Base-by-base conservation (phyloP, 1,140 invertebrate species). In the Drosophila sproati region DNA sequence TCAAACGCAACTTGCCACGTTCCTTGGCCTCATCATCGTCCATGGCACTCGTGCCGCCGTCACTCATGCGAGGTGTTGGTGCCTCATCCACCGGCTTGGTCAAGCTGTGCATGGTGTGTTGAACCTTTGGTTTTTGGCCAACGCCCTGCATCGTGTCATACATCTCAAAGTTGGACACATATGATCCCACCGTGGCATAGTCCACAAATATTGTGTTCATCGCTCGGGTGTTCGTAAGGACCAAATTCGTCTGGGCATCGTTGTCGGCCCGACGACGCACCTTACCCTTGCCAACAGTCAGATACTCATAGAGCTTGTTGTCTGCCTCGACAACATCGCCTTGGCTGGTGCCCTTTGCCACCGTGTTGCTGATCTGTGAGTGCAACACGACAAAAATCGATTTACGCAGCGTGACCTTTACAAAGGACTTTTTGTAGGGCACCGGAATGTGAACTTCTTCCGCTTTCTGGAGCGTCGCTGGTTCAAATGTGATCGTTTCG, bases 151-250 rank as follows among this genome's bases (percentile, higher is more conserved):
- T 35, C 0, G 94, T 95, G 73, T 96, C 96, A 73, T 94, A 94
- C 94, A 96, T 95, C 62, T 96, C 95, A 94, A 95, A 97, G 77
- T 95, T 93, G 3, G 96, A 96, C 0, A 96, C 95, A 77, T 95
- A 96, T 0, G 94, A 93, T 4, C 93, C 91, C 5, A 93, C 93
- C 68, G 95, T 95, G 35, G 89, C 93, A 10, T 93, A 94, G 52
- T 93, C 92, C 1, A 93, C 91, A 57, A 93, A 86, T 2, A 92
- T 92, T 0, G 95, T 93, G 20, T 95, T 93, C 0, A 95, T 95
- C 3, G 94, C 93, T 57, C 95, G 92, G 1, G 93, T 93, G 86
- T 96, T 96, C 0, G 92, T 92, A 1, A 96, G 83, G 8, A 92
- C 76, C 31, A 93, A 87, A 2, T 93, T 91, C 0, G 96, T 96